These are phyloP conservation scores for Apotomis capreana DNA, from an alignment of 2,888 invertebrate genomes.

Conservation along the genomic window DNA sequence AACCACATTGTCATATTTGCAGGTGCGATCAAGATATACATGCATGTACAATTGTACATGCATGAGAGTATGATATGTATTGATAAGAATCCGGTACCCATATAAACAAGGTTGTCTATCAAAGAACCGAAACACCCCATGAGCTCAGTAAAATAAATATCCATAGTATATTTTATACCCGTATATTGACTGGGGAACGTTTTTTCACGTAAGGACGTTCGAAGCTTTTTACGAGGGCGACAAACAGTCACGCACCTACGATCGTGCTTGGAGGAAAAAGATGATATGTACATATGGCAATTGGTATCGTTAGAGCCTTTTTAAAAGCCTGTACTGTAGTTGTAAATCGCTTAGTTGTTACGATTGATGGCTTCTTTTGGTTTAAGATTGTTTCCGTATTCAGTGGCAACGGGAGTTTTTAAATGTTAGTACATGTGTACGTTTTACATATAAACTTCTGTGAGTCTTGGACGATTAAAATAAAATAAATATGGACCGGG, in stretches of 20 bases:
- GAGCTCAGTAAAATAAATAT: background rate
- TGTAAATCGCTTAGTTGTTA: conserved; percentile 25
- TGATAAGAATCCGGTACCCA: too few species aligned
- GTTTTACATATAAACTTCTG: too few species aligned
- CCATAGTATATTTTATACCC: conserved; percentile 8
- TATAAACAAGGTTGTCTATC: too few species aligned
- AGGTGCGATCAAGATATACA: too few species aligned
- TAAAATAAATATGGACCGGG: too few species aligned
- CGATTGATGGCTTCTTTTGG: conserved; percentile 28
- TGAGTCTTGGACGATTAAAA: too few species aligned
- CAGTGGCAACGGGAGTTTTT: background rate
- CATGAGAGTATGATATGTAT: too few species aligned
- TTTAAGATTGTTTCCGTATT: conserved; percentile 15
- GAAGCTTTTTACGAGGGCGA: conserved; percentile 33
- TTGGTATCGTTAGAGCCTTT: conserved; percentile 2
- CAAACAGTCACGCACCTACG: conserved; percentile 38
- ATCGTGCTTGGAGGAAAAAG: background rate
- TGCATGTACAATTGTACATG: too few species aligned
- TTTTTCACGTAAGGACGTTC: conserved; percentile 33
- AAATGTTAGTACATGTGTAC: background rate
- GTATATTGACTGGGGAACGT: conserved; percentile 36
- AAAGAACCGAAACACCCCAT: background rate
- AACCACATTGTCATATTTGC: too few species aligned
- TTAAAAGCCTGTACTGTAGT: conserved; percentile 25
- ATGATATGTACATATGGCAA: background rate